Percentiles rank a stretch among this genome's conserved stretches.
phyloP scores from a whole-genome alignment of 2,888 invertebrate species.

The Megastigmus dorsalis region DNA sequence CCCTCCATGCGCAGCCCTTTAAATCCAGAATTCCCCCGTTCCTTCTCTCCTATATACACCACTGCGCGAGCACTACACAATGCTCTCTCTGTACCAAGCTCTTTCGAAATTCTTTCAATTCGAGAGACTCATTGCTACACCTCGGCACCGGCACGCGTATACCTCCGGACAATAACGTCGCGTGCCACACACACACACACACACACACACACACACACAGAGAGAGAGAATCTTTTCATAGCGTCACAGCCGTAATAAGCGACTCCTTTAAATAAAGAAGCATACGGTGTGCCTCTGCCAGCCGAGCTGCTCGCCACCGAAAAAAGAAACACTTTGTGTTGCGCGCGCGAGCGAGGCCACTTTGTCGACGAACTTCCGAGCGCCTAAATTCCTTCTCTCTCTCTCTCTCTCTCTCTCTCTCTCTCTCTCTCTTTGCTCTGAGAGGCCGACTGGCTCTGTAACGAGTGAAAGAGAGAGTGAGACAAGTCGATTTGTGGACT shows the following conservation, averaged over 20 bases:
- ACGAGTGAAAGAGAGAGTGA: neutral
- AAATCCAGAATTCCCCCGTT: too few species aligned
- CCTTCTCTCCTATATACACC: too few species aligned
- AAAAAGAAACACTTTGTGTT: conserved; percentile 19
- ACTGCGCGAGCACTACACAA: too few species aligned
- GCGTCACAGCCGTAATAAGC: conserved; percentile 27
- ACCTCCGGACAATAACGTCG: conserved; percentile 10
- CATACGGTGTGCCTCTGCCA: too few species aligned
- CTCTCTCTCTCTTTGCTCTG: neutral
- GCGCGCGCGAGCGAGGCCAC: too few species aligned
- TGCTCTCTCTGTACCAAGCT: too few species aligned
- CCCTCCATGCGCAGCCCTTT: too few species aligned
- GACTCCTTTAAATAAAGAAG: conserved; percentile 30
- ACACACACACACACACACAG: neutral
- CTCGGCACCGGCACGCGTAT: too few species aligned
- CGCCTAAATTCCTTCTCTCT: conserved; percentile 17
- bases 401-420: neutral
- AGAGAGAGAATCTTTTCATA: neutral
- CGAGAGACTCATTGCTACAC: too few species aligned
- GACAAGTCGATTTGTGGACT: conserved; percentile 35
- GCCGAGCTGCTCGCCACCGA: neutral
- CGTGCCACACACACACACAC: neutral
- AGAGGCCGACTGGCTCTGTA: too few species aligned
- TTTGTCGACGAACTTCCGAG: conserved; percentile 5
- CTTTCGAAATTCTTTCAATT: too few species aligned